A percentile compares a stretch with the other conserved stretches of the same genome.
Conservation (phyloP, 1,140 invertebrate species). For the Carposina sasakii region DNA sequence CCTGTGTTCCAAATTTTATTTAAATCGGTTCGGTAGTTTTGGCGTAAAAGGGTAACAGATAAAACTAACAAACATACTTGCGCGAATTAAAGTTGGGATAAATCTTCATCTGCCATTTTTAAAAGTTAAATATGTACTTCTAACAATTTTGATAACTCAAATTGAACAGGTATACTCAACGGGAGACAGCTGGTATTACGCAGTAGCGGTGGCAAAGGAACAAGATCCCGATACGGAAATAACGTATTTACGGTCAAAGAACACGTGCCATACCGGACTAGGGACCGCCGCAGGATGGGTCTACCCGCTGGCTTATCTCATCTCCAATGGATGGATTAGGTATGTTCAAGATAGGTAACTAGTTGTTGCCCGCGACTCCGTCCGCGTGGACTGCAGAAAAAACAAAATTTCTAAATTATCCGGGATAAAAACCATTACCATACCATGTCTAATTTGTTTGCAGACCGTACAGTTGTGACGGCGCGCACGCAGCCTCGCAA, state of each 20-base stretch:
- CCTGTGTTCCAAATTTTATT: no score
- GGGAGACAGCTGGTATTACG: conserved; percentile 90
- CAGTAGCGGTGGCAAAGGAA: conserved; percentile 94
- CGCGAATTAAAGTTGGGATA: no score
- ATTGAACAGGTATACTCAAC: conserved; percentile 83
- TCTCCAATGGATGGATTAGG: conserved; percentile 93
- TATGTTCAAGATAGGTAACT: conserved; percentile 19
- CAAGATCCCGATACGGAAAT: conserved; percentile 89
- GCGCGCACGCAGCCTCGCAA: conserved; percentile 89
- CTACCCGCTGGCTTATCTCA: conserved; percentile 92
- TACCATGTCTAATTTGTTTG: conserved; percentile 4
- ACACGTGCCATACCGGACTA: conserved; percentile 94
- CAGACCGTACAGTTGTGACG: conserved; percentile 92
- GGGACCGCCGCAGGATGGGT: conserved; percentile 96
- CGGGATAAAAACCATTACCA: no score
- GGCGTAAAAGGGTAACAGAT: no score
- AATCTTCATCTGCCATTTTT: no score
- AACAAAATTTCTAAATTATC: no score
- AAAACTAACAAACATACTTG: no score
- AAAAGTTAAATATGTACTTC: no score
- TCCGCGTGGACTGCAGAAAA: not conserved
- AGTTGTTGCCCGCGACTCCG: not conserved
- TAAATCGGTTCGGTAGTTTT: no score
- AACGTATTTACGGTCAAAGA: conserved; percentile 90
- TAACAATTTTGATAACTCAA: no score